These are phyloP conservation scores for Candidula unifasciata DNA, from an alignment of 2,888 invertebrate species.

Conservation along the genomic window DNA sequence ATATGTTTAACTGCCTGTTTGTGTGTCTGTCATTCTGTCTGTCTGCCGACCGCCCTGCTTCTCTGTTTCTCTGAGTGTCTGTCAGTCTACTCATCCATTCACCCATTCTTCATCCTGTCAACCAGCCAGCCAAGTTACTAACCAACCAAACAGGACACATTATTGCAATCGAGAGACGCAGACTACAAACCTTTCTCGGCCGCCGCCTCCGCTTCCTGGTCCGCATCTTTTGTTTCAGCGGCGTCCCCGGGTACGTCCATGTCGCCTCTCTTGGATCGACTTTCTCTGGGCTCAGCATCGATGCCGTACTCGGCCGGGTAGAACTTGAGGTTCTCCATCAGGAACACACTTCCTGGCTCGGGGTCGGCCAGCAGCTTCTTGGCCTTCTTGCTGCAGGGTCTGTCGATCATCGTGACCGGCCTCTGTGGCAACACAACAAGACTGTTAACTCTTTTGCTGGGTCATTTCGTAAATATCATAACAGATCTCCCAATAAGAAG, in stretches of 20 bases:
- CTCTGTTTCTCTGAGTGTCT: not conserved
- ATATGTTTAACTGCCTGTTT: slow-evolving; percentile 6
- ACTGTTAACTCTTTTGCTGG: not conserved
- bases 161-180: not conserved
- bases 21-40: not conserved
- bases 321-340: slow-evolving; percentile 96
- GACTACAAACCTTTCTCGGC: not conserved
- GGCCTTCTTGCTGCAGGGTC: slow-evolving; percentile 41
- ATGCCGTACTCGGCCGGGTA: slow-evolving; percentile 97
- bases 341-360: slow-evolving; percentile 90
- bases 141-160: not conserved
- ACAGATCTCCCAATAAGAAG: too few relatives aligned
- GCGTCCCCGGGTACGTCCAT: not conserved
- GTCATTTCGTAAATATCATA: too few relatives aligned
- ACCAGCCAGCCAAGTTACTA: too few relatives aligned
- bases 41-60: too few relatives aligned
- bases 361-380: slow-evolving; percentile 81
- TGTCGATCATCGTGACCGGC: slow-evolving; percentile 14
- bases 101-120: too few relatives aligned
- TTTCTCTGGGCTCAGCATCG: slow-evolving; percentile 15
- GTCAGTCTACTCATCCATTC: not conserved
- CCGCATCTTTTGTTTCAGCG: too few relatives aligned
- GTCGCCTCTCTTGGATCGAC: not conserved
- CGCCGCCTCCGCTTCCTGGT: not conserved
- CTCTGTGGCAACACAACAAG: not conserved